These are phyloP conservation scores for Desmodus rotundus DNA, from an alignment of 2,113 vertebrate species.

Conservation along the genomic window DNA sequence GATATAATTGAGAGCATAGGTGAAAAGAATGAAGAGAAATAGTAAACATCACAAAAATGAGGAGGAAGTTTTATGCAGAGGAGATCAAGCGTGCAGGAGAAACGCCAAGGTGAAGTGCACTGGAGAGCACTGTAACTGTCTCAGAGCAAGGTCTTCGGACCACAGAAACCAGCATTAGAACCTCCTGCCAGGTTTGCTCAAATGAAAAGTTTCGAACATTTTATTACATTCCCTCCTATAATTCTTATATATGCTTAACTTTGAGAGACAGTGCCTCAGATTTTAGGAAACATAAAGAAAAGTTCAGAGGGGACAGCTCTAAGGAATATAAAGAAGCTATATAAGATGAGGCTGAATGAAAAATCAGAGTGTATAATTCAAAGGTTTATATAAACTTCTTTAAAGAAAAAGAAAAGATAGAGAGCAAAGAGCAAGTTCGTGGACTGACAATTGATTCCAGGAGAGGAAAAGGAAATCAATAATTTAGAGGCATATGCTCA, in stretches of 20 bases:
- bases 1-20: neutral
- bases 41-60: neutral
- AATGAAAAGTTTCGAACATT: neutral
- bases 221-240: neutral
- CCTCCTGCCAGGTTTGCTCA: neutral
- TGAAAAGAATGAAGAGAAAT: constrained; percentile 3
- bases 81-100: neutral
- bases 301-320: neutral
- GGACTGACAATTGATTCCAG: neutral
- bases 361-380: neutral
- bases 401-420: constrained; percentile 31
- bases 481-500: neutral
- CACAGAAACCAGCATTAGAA: neutral
- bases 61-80: neutral
- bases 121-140: neutral
- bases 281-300: constrained; percentile 27
- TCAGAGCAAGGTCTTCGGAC: neutral
- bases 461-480: constrained; percentile 9
- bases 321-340: neutral
- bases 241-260: neutral
- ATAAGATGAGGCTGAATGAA: neutral
- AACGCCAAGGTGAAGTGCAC: neutral
- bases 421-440: neutral
- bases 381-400: constrained; percentile 26
- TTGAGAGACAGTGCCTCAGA: neutral